Percentiles rank a stretch among this genome's conserved stretches.
phyloP scores from a whole-genome alignment of 1,140 invertebrate genomes.

The Eumaeus atala region DNA sequence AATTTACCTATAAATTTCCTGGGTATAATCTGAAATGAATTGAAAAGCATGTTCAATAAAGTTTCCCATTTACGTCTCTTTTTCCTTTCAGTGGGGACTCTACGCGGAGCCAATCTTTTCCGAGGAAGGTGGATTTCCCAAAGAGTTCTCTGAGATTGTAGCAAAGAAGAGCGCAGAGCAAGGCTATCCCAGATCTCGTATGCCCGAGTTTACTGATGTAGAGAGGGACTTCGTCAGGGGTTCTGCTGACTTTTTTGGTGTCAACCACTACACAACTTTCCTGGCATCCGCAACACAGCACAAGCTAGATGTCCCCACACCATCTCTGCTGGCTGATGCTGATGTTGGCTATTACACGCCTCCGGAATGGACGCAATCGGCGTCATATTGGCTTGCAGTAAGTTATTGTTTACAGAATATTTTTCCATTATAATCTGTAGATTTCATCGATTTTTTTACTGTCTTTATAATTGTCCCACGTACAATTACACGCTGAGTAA shows the following conservation, averaged over 20 bases:
- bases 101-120: conserved; percentile 76
- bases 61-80: conserved; percentile 45
- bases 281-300: conserved; percentile 30
- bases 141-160: conserved; percentile 72
- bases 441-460: not conserved
- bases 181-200: conserved; percentile 61
- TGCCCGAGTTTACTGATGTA: conserved; percentile 71
- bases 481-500: no score
- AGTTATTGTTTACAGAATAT: conserved; percentile 26
- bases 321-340: conserved; percentile 33
- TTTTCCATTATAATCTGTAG: not conserved
- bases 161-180: conserved; percentile 70
- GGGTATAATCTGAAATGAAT: no score
- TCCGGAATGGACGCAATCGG: conserved; percentile 29
- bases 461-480: not conserved
- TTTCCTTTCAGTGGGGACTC: conserved; percentile 73
- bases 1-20: no score
- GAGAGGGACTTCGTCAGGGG: conserved; percentile 75
- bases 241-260: conserved; percentile 78
- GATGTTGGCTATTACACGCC: conserved; percentile 22
- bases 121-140: conserved; percentile 76
- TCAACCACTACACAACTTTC: conserved; percentile 76
- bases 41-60: not conserved
- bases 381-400: conserved; percentile 29
- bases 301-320: conserved; percentile 20